Evolutionary conservation across 37 sponge, comb jelly and placozoan species (phyloP), one percentile per base, ranked within the genome.

Genomic region (Dysidea cf. avara): DNA sequence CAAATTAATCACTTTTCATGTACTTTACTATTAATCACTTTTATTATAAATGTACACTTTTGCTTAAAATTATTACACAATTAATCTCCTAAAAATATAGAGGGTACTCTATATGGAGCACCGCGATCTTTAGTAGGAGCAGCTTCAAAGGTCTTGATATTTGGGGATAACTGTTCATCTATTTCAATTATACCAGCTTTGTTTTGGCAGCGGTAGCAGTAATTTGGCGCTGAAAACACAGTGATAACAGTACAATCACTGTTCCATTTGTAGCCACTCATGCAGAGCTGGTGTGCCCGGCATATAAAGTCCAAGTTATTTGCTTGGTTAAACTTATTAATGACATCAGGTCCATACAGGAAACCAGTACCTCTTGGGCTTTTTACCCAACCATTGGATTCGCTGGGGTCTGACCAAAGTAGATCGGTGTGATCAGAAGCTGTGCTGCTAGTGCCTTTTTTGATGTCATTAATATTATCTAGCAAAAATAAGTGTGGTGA

Each of bases 181-280:
- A 99, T 74, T 69, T 90, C 91, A 30, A 95, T 82, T 31, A 99
- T 99, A 40, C 96, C 99, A 17, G 99, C 99, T 9, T 95, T 94
- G 75, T 99, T 99, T 2, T 94, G 96, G 71, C 99, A 99, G 91
- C 95, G 60, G 53, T 98, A 98, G 81, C 99, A 98, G 87, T 98
- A 98, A 82, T 98, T 98, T 17, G 99, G 99, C 29, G 99, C 99
- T 37, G 96, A 95, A 96, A 96, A 98, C 35, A 98, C 99, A 9
- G 99, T 98, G 38, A 98, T 86, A 12, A 98, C 99, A 28, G 96
- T 92, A 40, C 95, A 72, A 47, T 83, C 81, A 76, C 95, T 95
- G 80, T 98, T 96, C 99, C 99, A 98, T 65, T 94, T 95, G 88
- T 79, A 98, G 26, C 99, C 99, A 66, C 95, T 96, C 99, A 98